A percentile compares a stretch with the other conserved stretches of the same genome.
phyloP scores from a whole-genome alignment of 1,140 invertebrate genomes.

The Cyrtorhinus lividipennis region DNA sequence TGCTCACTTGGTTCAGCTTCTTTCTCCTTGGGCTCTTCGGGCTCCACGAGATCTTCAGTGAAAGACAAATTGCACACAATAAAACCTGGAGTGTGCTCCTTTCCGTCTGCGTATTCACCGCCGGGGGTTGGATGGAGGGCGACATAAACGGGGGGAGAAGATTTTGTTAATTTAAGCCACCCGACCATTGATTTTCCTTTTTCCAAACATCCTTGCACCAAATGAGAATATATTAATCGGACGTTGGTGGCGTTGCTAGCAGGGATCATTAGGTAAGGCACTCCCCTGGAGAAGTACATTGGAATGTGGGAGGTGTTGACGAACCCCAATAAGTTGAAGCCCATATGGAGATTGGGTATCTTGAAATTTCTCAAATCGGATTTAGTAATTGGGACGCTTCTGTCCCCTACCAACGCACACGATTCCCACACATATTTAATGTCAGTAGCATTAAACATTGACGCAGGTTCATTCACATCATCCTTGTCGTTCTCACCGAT shows the following conservation, averaged over 20 bases:
- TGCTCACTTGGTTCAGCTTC: slow-evolving; percentile 6
- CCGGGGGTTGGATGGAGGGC: slow-evolving; percentile 1
- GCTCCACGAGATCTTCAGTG: slow-evolving; percentile 5
- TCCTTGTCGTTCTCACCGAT: neutral
- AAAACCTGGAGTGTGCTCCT: slow-evolving; percentile 11
- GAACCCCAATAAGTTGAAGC: slow-evolving; percentile 3
- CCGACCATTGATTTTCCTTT: slow-evolving; percentile 3
- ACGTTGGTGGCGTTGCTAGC: neutral
- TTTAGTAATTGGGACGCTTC: neutral
- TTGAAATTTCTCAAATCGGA: neutral
- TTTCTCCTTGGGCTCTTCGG: neutral
- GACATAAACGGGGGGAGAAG: neutral
- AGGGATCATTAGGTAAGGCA: slow-evolving; percentile 12
- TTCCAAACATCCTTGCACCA: slow-evolving; percentile 5
- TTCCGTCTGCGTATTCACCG: slow-evolving; percentile 6
- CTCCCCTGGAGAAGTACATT: neutral
- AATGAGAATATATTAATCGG: neutral
- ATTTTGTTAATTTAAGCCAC: slow-evolving; percentile 9
- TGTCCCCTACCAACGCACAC: neutral
- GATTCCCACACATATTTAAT: too few relatives aligned
- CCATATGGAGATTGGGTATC: neutral
- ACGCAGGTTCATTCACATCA: neutral
- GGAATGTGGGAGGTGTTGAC: slow-evolving; percentile 5
- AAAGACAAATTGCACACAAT: slow-evolving; percentile 5
- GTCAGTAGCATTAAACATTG: too few relatives aligned